These are phyloP conservation scores for Tachuris rubrigastra DNA, from an alignment of 2,113 vertebrate genomes.

Conservation along the genomic window DNA sequence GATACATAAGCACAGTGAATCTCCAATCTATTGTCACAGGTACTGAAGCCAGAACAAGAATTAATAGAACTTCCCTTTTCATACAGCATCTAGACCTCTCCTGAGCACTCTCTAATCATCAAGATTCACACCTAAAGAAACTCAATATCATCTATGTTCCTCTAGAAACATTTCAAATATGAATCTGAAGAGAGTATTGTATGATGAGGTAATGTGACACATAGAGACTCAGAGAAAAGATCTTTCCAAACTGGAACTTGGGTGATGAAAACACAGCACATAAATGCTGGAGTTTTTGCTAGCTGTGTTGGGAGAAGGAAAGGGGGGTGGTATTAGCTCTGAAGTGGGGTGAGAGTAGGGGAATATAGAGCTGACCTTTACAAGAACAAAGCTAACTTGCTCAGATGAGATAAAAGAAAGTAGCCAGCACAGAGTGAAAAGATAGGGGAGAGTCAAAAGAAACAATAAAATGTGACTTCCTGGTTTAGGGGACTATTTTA, in stretches of 20 bases:
- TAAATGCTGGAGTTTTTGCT: not conserved
- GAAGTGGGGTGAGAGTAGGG: not conserved
- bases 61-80: not conserved
- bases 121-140: not conserved
- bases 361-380: not conserved
- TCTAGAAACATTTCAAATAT: not conserved
- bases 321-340: not conserved
- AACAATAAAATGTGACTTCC: not conserved
- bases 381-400: not conserved
- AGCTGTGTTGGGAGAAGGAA: not conserved
- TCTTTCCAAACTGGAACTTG: not conserved
- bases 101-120: not conserved
- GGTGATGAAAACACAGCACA: not conserved
- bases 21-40: not conserved
- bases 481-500: not conserved
- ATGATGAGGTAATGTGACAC: not conserved
- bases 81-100: not conserved
- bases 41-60: not conserved
- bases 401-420: not conserved
- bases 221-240: not conserved
- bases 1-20: not conserved
- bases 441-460: not conserved
- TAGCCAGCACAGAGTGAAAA: not conserved
- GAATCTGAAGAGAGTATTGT: not conserved
- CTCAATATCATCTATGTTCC: not conserved